Evolutionary conservation across 2,797 vertebrate species (phyloP).

Genomic region (Phalloptychus januarius): DNA sequence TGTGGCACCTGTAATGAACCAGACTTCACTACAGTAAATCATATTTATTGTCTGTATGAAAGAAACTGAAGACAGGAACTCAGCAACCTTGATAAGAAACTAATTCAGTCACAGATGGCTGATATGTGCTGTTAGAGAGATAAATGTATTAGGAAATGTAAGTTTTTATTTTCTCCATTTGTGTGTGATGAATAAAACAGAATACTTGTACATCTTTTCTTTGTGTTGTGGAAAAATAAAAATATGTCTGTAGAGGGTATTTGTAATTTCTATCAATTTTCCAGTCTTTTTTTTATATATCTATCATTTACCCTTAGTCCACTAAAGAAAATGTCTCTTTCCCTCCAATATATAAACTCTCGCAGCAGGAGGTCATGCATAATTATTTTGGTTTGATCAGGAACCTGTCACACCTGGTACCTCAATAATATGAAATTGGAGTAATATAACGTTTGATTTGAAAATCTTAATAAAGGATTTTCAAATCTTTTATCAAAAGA

Average conservation of each 20-base stretch:
- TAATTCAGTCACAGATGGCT: neutral
- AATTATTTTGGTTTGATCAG: neutral
- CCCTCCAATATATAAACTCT: neutral
- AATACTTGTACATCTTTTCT: neutral
- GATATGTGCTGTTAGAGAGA: neutral
- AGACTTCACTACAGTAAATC: constrained; percentile 30
- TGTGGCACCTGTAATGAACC: neutral
- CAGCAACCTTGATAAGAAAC: neutral
- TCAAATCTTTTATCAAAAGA: too few relatives aligned
- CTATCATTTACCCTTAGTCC: neutral
- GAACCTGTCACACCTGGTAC: neutral
- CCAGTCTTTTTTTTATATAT: neutral
- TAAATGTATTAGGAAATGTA: neutral
- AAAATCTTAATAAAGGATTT: neutral
- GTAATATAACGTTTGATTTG: neutral
- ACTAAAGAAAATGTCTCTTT: neutral
- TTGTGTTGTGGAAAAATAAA: constrained; percentile 7
- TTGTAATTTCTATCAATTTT: neutral
- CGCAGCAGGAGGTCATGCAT: neutral
- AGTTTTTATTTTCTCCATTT: neutral
- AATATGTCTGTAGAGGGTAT: neutral
- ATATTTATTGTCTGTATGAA: constrained; percentile 44
- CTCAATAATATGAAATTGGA: neutral
- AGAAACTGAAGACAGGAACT: constrained; percentile 22
- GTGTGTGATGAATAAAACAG: neutral